A percentile compares a stretch with the other conserved stretches of the same genome.
Conservation (phyloP, 92 coral and sea anemone species). For the Epizoanthus ramosus region DNA sequence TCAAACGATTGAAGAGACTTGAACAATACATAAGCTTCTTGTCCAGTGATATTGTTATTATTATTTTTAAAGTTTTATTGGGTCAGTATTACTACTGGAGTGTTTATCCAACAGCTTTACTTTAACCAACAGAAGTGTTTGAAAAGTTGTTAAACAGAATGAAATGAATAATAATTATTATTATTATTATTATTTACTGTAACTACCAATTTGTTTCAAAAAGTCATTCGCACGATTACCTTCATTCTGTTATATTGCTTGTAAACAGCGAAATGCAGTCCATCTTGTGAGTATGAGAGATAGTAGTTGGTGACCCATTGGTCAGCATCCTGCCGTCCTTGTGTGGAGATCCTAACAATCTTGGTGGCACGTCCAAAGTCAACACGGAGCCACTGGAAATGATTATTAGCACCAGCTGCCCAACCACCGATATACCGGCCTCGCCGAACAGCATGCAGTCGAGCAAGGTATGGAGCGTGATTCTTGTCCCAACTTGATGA, state of each 20-base stretch:
- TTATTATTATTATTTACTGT: no score
- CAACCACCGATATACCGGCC: slow-evolving; percentile 62
- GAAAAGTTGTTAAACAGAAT: no score
- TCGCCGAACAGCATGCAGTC: slow-evolving; percentile 48
- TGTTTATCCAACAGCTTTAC: no score
- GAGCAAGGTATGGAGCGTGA: slow-evolving; percentile 55
- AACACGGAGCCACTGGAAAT: slow-evolving; percentile 62
- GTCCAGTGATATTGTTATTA: no score
- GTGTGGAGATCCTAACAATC: slow-evolving; percentile 56
- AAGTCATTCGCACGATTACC: slow-evolving; percentile 17
- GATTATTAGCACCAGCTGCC: slow-evolving; percentile 62
- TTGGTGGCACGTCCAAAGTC: slow-evolving; percentile 53
- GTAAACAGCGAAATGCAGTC: slow-evolving; percentile 42
- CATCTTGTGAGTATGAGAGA: slow-evolving; percentile 55
- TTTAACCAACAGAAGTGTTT: no score
- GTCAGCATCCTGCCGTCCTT: slow-evolving; percentile 61
- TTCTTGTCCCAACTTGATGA: slow-evolving; percentile 55
- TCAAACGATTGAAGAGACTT: no score
- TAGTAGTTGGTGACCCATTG: slow-evolving; percentile 67
- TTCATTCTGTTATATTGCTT: slow-evolving; percentile 51
- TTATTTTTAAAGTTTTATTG: no score
- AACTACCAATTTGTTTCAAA: background rate
- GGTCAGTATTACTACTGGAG: no score
- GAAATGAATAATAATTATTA: no score
- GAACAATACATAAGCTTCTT: no score